Conservation (phyloP, 1,140 invertebrate genomes). For the Gryon sp. region DNA sequence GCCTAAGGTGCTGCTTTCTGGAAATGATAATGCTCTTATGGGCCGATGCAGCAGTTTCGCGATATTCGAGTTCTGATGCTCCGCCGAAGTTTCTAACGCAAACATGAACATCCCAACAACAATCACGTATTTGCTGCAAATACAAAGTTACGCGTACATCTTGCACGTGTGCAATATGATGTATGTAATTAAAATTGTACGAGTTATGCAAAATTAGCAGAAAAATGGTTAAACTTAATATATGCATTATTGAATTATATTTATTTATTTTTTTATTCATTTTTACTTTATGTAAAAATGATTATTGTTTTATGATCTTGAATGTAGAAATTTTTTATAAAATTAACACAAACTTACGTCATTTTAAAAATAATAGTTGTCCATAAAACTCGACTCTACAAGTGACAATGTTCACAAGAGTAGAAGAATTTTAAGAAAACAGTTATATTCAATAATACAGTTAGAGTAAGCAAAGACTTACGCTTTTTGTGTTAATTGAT, state of each 20-base stretch:
- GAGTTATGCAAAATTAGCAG: too few relatives aligned
- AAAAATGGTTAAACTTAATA: too few relatives aligned
- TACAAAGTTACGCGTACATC: slow-evolving; percentile 22
- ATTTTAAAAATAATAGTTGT: slow-evolving; percentile 2
- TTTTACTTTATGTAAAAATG: too few relatives aligned
- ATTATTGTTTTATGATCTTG: too few relatives aligned
- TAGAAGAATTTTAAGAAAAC: slow-evolving; percentile 27
- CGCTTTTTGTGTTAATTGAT: slow-evolving; percentile 56
- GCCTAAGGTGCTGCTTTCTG: slow-evolving; percentile 72
- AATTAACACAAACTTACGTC: slow-evolving; percentile 17
- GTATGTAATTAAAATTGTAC: too few relatives aligned
- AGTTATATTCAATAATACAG: slow-evolving; percentile 27
- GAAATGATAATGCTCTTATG: slow-evolving; percentile 72
- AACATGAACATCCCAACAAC: slow-evolving; percentile 49
- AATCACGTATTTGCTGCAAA: slow-evolving; percentile 52
- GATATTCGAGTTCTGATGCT: slow-evolving; percentile 71
- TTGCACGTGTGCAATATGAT: slow-evolving; percentile 14
- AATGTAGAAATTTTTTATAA: too few relatives aligned
- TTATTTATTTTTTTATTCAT: too few relatives aligned
- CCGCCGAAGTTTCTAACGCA: slow-evolving; percentile 47
- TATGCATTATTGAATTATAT: too few relatives aligned
- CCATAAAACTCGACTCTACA: neutral
- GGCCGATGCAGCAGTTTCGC: slow-evolving; percentile 74
- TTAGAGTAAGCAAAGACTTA: slow-evolving; percentile 27
- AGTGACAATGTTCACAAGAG: slow-evolving; percentile 5